phyloP scores from a whole-genome alignment of 2,888 invertebrate species.

The Leistus spinibarbis region DNA sequence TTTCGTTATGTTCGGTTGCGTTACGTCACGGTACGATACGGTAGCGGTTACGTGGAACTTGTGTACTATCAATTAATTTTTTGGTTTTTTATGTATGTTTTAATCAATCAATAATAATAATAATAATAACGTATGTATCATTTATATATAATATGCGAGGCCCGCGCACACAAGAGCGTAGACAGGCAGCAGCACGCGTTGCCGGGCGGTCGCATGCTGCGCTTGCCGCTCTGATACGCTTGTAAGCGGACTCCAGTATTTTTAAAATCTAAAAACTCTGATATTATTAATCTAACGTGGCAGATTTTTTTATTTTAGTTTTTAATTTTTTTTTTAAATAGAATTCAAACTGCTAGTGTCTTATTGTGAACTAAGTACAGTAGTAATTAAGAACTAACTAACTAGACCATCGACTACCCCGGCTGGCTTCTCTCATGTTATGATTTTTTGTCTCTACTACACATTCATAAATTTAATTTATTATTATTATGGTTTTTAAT shows the following conservation, averaged over 20 bases:
- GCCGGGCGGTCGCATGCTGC: background rate
- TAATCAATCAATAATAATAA: background rate
- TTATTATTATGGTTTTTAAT: constrained; percentile 41
- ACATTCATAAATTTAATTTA: constrained; percentile 42
- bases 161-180: background rate
- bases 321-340: constrained; percentile 41
- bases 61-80: constrained; percentile 19
- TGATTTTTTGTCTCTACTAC: constrained; percentile 40
- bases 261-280: constrained; percentile 43
- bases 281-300: constrained; percentile 46
- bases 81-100: background rate
- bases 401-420: constrained; percentile 28
- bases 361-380: constrained; percentile 44
- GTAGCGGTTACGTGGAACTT: constrained; percentile 36
- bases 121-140: background rate
- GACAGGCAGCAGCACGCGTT: constrained; percentile 1
- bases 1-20: background rate
- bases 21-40: constrained; percentile 12
- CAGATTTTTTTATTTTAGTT: constrained; percentile 44
- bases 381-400: constrained; percentile 21
- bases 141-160: background rate
- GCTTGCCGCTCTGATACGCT: background rate
- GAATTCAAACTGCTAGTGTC: constrained; percentile 44
- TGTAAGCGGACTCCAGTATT: constrained; percentile 31
- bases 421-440: constrained; percentile 18